A percentile compares a stretch with the other conserved stretches of the same genome.
phyloP scores from a whole-genome alignment of 2,113 vertebrate genomes.

The Sterna hirundo region DNA sequence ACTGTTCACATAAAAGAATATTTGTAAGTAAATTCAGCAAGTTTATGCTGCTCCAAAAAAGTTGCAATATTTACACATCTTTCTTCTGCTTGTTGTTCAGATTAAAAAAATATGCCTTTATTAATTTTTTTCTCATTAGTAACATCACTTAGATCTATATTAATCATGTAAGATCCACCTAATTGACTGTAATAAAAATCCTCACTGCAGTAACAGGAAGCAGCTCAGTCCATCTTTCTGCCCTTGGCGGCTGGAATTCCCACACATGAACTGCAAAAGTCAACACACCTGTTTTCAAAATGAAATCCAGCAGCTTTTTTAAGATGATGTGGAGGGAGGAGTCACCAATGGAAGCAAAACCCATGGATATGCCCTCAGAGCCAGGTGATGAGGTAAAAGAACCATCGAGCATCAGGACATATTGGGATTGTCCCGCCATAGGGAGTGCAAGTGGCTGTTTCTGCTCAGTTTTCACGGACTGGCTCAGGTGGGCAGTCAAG shows the following conservation, averaged over 20 bases:
- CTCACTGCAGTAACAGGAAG: neutral
- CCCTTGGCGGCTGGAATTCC: neutral
- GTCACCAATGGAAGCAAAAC: constrained; percentile 92
- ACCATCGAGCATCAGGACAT: constrained; percentile 66
- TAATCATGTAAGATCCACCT: neutral
- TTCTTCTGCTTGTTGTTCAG: neutral
- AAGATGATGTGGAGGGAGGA: constrained; percentile 95
- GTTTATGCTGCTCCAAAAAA: neutral
- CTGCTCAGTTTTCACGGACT: constrained; percentile 91
- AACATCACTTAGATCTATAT: neutral
- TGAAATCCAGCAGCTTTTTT: constrained; percentile 94
- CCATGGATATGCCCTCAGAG: constrained; percentile 76
- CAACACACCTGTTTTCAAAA: constrained; percentile 90
- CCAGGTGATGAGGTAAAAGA: constrained; percentile 61
- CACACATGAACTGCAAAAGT: neutral
- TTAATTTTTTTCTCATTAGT: neutral
- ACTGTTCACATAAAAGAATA: neutral
- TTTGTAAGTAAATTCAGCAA: neutral
- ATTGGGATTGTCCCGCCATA: constrained; percentile 49
- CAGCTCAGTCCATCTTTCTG: neutral
- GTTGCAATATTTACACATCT: neutral
- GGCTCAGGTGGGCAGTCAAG: constrained; percentile 92
- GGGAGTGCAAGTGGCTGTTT: constrained; percentile 77
- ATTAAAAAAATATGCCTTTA: neutral
- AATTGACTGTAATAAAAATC: neutral